Percentiles rank a stretch among this genome's conserved stretches.
Evolutionary conservation across 2,797 vertebrate genomes (phyloP).

Genomic region (Rallus crepitans): DNA sequence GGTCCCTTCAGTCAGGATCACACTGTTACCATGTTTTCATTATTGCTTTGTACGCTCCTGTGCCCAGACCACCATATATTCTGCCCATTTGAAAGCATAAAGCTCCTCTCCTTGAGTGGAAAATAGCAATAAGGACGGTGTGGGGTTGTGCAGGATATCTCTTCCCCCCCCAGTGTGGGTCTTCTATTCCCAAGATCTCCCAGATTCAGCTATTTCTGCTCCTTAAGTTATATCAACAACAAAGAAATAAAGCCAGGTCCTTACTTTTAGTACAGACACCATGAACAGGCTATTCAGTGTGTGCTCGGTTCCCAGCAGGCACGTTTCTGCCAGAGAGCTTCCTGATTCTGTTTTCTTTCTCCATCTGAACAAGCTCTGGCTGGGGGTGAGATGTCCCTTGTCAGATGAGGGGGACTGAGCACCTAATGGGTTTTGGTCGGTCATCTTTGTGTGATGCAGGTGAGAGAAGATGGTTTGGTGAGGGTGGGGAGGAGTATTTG

Average conservation of each 20-base stretch:
- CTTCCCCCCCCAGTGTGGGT: fast-evolving
- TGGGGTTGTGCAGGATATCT: background rate
- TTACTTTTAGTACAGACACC: conserved; percentile 55
- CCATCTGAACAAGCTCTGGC: background rate
- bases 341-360: background rate
- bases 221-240: conserved; percentile 44
- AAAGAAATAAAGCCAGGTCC: conserved; percentile 54
- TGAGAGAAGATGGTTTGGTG: background rate
- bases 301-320: conserved; percentile 32
- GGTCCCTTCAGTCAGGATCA: background rate
- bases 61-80: background rate
- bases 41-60: background rate
- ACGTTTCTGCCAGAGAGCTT: background rate
- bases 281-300: conserved; percentile 26
- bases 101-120: background rate
- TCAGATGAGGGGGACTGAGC: background rate
- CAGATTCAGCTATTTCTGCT: background rate
- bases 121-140: background rate
- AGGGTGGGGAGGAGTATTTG: background rate
- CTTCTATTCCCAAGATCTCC: background rate
- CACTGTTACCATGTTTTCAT: background rate
- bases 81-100: background rate
- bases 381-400: background rate
- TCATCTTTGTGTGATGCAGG: background rate
- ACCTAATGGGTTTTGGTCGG: background rate